phyloP scores from a whole-genome alignment of 2,888 invertebrate genomes.

The Nomada fucata region DNA sequence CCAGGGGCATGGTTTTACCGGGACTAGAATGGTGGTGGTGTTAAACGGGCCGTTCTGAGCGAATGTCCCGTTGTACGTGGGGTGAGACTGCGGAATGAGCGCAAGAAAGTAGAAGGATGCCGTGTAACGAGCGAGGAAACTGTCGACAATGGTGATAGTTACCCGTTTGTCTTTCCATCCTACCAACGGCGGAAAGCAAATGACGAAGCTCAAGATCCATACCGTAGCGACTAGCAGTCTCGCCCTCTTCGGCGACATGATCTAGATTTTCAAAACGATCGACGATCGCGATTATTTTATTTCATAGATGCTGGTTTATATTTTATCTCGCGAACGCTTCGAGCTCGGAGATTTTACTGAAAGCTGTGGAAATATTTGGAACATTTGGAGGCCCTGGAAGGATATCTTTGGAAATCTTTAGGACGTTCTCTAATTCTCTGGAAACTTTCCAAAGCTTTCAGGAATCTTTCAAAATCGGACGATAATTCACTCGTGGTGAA shows the following conservation, averaged over 20 bases:
- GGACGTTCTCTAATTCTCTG: no score
- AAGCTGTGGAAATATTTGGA: no score
- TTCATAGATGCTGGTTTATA: no score
- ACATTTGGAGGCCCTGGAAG: no score
- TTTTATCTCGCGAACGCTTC: no score
- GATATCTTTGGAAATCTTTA: no score
- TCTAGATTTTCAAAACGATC: constrained; percentile 82
- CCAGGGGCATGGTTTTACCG: constrained; percentile 90
- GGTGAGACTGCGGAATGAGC: constrained; percentile 66
- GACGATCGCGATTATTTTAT: neutral
- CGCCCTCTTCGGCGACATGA: constrained; percentile 93
- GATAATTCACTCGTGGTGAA: neutral
- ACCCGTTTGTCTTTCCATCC: constrained; percentile 94
- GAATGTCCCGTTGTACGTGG: constrained; percentile 73
- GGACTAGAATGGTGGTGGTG: constrained; percentile 80
- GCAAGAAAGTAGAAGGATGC: constrained; percentile 5
- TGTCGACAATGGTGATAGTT: constrained; percentile 74
- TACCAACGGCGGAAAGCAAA: constrained; percentile 97
- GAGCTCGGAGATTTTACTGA: no score
- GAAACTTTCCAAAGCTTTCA: no score
- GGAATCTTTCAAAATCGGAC: no score
- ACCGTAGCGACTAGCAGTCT: constrained; percentile 95
- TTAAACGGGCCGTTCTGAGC: constrained; percentile 78
- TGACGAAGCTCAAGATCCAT: constrained; percentile 98
- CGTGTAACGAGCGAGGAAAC: constrained; percentile 31